These are phyloP conservation scores for Hydropsyche betteni DNA, from an alignment of 2,888 invertebrate genomes.

Conservation along the genomic window DNA sequence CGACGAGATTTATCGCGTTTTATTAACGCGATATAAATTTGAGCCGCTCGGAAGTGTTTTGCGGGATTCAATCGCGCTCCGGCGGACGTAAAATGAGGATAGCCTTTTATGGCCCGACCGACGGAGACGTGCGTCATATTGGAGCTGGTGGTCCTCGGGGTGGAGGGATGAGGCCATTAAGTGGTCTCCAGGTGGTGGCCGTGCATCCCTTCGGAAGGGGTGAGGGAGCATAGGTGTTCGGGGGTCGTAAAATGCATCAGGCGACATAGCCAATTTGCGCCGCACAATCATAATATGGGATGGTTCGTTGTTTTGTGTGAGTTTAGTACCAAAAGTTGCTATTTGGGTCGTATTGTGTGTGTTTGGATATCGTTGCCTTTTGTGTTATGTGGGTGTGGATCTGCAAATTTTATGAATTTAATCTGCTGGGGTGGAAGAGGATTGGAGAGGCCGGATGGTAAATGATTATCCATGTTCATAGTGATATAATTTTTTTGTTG, in stretches of 20 bases:
- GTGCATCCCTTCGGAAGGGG: conserved; percentile 3
- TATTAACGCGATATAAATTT: conserved; percentile 48
- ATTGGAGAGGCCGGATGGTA: too few relatives aligned
- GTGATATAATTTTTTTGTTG: too few relatives aligned
- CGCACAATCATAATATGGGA: conserved; percentile 40
- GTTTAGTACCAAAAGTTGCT: too few relatives aligned
- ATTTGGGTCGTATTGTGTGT: too few relatives aligned
- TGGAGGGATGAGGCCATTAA: conserved; percentile 35
- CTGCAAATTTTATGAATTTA: too few relatives aligned
- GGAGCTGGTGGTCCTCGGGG: neutral
- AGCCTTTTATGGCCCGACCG: conserved; percentile 34
- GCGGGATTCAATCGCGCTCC: conserved; percentile 35
- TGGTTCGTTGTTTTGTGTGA: neutral
- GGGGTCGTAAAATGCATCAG: conserved; percentile 48
- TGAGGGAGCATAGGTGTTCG: conserved; percentile 3
- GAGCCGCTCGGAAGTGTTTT: conserved; percentile 43
- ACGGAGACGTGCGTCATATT: conserved; percentile 15
- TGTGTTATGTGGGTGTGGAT: too few relatives aligned
- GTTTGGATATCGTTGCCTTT: too few relatives aligned
- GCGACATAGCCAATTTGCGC: conserved; percentile 50
- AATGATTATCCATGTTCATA: too few relatives aligned
- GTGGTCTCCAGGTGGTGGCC: conserved; percentile 28
- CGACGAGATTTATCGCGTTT: conserved; percentile 39
- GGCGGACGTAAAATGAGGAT: conserved; percentile 45
- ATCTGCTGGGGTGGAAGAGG: too few relatives aligned